phyloP scores from a whole-genome alignment of 1,140 invertebrate species.

The Paralvinella palmiformis region DNA sequence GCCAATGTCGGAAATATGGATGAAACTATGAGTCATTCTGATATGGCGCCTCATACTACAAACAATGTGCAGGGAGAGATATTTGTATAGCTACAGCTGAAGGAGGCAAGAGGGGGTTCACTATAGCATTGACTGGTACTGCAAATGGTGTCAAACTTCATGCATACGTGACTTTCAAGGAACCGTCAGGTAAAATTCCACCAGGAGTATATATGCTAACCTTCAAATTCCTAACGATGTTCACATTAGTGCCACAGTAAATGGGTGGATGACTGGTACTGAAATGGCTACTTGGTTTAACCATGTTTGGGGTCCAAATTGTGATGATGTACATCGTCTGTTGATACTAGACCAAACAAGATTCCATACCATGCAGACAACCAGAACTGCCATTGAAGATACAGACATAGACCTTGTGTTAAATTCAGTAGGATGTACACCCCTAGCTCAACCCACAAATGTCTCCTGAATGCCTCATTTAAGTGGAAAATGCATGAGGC shows the following conservation, averaged over 20 bases:
- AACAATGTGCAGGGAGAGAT: not conserved
- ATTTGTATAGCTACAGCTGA: not conserved
- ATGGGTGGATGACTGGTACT: not conserved
- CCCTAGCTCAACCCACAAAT: not conserved
- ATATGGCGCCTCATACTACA: not conserved
- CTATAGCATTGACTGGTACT: not conserved
- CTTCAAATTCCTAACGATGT: not conserved
- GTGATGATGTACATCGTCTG: not conserved
- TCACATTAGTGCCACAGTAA: not conserved
- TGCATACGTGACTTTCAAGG: not conserved
- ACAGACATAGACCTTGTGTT: not conserved
- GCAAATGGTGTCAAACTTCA: not conserved
- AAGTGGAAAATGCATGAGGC: not conserved
- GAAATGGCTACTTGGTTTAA: not conserved
- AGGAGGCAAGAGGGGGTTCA: not conserved
- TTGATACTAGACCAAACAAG: not conserved
- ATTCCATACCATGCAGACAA: not conserved
- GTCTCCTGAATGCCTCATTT: not conserved
- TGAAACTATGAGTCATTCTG: not conserved
- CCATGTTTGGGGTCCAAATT: not conserved
- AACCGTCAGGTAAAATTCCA: not conserved
- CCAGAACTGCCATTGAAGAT: not conserved
- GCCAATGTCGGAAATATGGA: not conserved
- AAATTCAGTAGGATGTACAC: not conserved
- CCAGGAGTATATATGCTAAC: not conserved